Conservation (phyloP, 30 jellyfish, hydroid and myxozoan species). For the Aurelia coerulea region DNA sequence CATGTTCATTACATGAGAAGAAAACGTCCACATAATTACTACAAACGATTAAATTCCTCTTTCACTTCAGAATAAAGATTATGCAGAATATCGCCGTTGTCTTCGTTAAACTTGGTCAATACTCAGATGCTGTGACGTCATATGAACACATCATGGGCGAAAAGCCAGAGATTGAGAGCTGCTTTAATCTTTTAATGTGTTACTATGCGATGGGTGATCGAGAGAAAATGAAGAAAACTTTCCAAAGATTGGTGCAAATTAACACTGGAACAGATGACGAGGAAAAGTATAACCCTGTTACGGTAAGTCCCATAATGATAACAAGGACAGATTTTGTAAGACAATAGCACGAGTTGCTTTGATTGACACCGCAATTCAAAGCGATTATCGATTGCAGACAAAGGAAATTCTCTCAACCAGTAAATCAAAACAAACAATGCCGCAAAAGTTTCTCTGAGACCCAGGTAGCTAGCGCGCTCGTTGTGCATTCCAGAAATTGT, state of each 20-base stretch:
- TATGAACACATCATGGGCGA: conserved; percentile 94
- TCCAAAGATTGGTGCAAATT: conserved; percentile 87
- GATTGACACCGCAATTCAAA: no score
- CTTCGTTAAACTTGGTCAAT: conserved; percentile 93
- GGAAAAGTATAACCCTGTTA: conserved; percentile 86
- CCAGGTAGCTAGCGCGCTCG: no score
- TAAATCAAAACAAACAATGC: no score
- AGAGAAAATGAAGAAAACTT: conserved; percentile 94
- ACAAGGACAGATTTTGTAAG: no score
- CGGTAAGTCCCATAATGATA: conserved; percentile 42
- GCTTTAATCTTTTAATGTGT: conserved; percentile 91
- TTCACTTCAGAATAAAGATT: conserved; percentile 69
- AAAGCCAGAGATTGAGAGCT: conserved; percentile 93
- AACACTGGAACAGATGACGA: conserved; percentile 82
- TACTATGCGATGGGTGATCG: conserved; percentile 91
- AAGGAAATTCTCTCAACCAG: no score
- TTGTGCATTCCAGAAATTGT: no score
- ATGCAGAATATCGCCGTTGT: conserved; percentile 96
- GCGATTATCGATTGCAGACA: no score
- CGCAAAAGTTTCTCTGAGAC: no score
- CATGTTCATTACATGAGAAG: no score
- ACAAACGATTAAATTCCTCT: no score
- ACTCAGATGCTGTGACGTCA: conserved; percentile 97
- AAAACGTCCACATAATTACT: no score
- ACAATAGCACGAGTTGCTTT: no score